phyloP scores from a whole-genome alignment of 2,113 vertebrate species.

The Oenanthe melanoleuca region DNA sequence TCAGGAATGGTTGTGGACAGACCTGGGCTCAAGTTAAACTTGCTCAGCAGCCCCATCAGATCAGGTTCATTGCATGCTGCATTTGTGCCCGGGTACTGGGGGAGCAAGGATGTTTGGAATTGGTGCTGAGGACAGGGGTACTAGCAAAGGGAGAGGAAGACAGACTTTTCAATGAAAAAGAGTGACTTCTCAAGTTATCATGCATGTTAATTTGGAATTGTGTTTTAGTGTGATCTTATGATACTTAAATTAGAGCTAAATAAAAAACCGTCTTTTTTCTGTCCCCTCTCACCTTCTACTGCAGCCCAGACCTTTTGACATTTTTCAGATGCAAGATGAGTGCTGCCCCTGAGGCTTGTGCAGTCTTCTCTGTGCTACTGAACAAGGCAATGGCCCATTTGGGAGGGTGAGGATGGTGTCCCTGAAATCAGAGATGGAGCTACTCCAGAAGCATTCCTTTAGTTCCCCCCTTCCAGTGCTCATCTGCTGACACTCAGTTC shows the following conservation, averaged over 20 bases:
- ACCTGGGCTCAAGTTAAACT: neutral
- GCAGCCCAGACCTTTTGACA: neutral
- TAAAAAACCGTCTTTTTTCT: neutral
- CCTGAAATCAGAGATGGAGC: neutral
- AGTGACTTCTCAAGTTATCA: neutral
- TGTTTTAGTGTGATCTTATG: neutral
- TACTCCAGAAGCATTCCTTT: neutral
- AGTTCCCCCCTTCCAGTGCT: neutral
- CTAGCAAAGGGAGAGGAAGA: neutral
- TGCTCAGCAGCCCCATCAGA: rapidly evolving
- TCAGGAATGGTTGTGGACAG: neutral
- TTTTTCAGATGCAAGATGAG: neutral
- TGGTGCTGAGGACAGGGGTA: neutral
- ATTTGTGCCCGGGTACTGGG: neutral
- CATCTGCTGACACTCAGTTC: neutral
- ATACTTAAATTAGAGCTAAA: neutral
- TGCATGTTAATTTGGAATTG: neutral
- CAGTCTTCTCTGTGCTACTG: neutral
- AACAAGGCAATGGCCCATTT: neutral
- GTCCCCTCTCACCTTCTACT: neutral
- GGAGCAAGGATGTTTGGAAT: neutral
- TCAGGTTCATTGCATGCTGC: neutral
- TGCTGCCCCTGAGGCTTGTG: neutral
- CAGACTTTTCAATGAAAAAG: neutral
- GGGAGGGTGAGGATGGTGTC: neutral